Conservation (phyloP, 2,797 vertebrate genomes). For the Megalops cyprinoides region DNA sequence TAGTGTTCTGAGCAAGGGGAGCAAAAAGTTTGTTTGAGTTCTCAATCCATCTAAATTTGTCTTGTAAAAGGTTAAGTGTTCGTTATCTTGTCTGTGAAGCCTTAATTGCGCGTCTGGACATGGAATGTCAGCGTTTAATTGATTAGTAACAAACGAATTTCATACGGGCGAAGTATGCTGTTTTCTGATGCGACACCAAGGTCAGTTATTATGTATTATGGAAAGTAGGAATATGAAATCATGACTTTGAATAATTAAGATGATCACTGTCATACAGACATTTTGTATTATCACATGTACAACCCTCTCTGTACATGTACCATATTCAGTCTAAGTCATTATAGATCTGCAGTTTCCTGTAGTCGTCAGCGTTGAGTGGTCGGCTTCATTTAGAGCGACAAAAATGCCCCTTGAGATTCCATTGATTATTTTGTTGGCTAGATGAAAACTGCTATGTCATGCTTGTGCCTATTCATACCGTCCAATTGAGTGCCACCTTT, state of each 20-base stretch:
- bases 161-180: no score
- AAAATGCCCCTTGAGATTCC: background rate
- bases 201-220: no score
- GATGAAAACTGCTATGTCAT: background rate
- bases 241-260: no score
- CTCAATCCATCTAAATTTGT: no score
- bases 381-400: constrained; percentile 1
- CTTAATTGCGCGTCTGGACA: no score
- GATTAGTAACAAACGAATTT: no score
- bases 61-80: no score
- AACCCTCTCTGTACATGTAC: background rate
- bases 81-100: no score
- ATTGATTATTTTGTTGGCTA: background rate
- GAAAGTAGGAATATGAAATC: no score
- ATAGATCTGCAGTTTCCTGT: background rate
- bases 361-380: background rate
- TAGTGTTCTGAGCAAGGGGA: background rate
- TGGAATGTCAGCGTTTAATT: background rate
- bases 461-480: background rate
- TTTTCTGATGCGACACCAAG: no score
- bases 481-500: background rate
- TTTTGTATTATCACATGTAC: no score
- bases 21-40: constrained; percentile 11
- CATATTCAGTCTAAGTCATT: background rate
- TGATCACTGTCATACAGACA: no score